Conservation (phyloP, 2,888 invertebrate genomes). For the Galerucella pusilla region DNA sequence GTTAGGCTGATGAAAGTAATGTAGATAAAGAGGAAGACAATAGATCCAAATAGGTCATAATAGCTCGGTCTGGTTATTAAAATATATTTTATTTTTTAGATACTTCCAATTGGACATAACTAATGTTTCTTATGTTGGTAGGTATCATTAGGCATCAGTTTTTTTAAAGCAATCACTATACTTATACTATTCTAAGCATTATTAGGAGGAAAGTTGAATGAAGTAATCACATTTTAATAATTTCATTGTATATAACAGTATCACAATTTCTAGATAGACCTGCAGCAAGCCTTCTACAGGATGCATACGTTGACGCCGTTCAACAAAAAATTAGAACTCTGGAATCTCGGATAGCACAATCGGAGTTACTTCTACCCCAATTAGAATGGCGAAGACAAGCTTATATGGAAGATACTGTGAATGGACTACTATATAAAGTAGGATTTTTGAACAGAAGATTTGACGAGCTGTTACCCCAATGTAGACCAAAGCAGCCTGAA, state of each 20-base stretch:
- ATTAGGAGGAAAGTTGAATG: no score
- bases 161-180: background rate
- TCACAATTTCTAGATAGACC: conserved; percentile 49
- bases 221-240: no score
- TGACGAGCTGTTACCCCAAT: conserved; percentile 66
- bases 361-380: conserved; percentile 64
- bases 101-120: conserved; percentile 65
- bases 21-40: no score
- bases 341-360: conserved; percentile 64
- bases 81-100: conserved; percentile 53
- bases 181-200: no score
- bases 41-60: no score
- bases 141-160: conserved; percentile 46
- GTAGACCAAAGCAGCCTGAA: conserved; percentile 43
- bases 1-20: no score
- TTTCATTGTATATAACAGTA: background rate
- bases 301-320: conserved; percentile 66
- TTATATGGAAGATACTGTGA: conserved; percentile 65
- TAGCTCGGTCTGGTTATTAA: background rate
- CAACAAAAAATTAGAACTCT: conserved; percentile 64
- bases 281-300: conserved; percentile 59
- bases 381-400: conserved; percentile 63
- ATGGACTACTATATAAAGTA: conserved; percentile 63
- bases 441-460: conserved; percentile 66
- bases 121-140: conserved; percentile 65